These are phyloP conservation scores for Drosophila leonis DNA, from an alignment of 2,888 invertebrate genomes.

Conservation along the genomic window DNA sequence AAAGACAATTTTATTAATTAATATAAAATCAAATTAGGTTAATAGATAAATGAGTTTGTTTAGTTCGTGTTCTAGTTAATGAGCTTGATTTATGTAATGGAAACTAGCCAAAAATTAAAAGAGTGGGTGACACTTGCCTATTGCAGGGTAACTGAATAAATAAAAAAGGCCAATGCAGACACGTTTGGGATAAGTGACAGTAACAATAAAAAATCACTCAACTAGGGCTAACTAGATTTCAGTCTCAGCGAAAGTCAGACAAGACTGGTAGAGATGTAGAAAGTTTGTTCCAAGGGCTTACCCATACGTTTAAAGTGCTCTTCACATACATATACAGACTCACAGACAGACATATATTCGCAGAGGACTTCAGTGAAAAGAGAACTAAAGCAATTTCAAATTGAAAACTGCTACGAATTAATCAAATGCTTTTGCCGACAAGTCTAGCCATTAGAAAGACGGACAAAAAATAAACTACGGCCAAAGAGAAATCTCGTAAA, in stretches of 20 bases:
- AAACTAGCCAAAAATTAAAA: neutral
- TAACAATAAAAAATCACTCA: conserved; percentile 61
- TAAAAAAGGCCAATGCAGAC: too few relatives aligned
- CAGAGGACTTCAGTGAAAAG: conserved; percentile 27
- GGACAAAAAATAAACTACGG: conserved; percentile 27
- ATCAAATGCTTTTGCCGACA: conserved; percentile 70
- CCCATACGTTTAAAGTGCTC: conserved; percentile 44
- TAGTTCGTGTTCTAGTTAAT: neutral
- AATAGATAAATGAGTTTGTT: neutral
- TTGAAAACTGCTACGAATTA: conserved; percentile 79
- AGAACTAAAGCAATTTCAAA: conserved; percentile 73
- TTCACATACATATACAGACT: conserved; percentile 16
- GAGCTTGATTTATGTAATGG: too few relatives aligned
- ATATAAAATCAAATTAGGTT: conserved; percentile 7
- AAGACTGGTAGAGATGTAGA: conserved; percentile 10
- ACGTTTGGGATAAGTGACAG: neutral
- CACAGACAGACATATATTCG: conserved; percentile 3
- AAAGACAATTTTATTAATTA: conserved; percentile 40
- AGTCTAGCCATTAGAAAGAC: conserved; percentile 36
- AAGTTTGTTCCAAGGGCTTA: conserved; percentile 24
- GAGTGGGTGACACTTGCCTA: neutral
- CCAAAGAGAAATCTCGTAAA: conserved; percentile 46
- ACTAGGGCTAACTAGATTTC: conserved; percentile 53
- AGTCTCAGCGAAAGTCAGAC: conserved; percentile 13
- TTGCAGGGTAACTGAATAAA: neutral